Evolutionary conservation across 1,140 invertebrate genomes (phyloP).

Genomic region (Drosophila cardini): DNA sequence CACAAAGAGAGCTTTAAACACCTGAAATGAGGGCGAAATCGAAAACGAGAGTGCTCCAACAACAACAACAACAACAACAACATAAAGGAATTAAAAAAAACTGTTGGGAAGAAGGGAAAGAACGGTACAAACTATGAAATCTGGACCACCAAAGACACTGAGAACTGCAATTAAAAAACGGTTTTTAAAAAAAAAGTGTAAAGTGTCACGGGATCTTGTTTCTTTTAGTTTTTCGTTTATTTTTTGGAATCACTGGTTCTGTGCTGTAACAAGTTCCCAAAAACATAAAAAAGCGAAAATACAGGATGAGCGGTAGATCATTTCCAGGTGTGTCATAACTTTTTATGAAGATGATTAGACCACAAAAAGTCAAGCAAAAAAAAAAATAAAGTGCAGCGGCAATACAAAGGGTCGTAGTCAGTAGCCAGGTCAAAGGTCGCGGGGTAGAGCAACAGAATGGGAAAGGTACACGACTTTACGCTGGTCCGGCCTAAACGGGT

Average conservation of each 20-base stretch:
- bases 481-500: slow-evolving; percentile 31
- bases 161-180: slow-evolving; percentile 9
- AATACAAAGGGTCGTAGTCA: slow-evolving; percentile 13
- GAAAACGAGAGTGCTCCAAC: slow-evolving; percentile 50
- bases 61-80: neutral
- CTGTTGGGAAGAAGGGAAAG: neutral
- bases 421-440: slow-evolving; percentile 7
- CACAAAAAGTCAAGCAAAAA: slow-evolving; percentile 39
- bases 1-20: slow-evolving; percentile 1
- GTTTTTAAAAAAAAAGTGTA: slow-evolving; percentile 10
- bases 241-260: neutral
- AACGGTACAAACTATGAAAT: neutral
- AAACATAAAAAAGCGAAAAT: slow-evolving; percentile 22
- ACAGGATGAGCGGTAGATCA: slow-evolving; percentile 25
- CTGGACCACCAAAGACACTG: slow-evolving; percentile 40
- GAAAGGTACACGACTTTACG: neutral
- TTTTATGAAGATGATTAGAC: slow-evolving; percentile 64
- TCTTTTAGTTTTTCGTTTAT: too few species aligned
- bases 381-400: slow-evolving; percentile 20
- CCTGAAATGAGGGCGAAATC: slow-evolving; percentile 46
- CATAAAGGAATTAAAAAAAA: neutral
- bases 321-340: slow-evolving; percentile 44
- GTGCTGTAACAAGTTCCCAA: slow-evolving; percentile 41
- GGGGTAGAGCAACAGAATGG: neutral
- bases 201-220: slow-evolving; percentile 4